Evolutionary conservation across 1,140 invertebrate species (phyloP), one percentile per base, ranked within the genome.

Genomic region (Papilio xuthus): DNA sequence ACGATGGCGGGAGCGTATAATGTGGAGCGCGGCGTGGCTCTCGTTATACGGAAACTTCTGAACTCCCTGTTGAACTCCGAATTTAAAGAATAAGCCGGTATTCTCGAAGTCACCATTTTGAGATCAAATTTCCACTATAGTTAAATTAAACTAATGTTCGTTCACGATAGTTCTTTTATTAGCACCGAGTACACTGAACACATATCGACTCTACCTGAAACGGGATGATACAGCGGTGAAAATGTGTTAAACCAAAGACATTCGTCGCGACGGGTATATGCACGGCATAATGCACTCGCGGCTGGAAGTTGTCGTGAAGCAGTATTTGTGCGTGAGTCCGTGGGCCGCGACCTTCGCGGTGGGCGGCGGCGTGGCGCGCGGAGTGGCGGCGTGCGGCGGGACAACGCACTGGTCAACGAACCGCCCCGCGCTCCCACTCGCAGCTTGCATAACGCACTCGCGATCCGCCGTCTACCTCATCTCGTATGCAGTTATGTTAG

Each of bases 31-130:
- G 92, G 92, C 78, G 92, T 94, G 56, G 92, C 92, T 84, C 93
- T 86, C 79, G 93, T 92, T 85, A 93, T 93, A 75, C 94, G 91
- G 88, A 94, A 94, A 92, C 94, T 94, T 90, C 94, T 92, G 87
- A 94, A 94, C 91, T 94, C 94, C 86, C 94, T 92, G 91, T 94
- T 94, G 90, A 94, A 94, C 89, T 94, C 94, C 86, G 91, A 92
- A 91, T 94, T 94, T 69, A 94, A 86, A 89, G 93, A 94, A 93
- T 94, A 94, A 87, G 93, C 93, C 79, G 94, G 94, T 91, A 94
- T 94, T 87, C 94, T 94, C 89, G 94, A 94, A 88, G 94, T 94
- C 88, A 94, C 94, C 94, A 94, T 94, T 92, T 92, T 94, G 92
- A 94, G 92, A 93, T 94, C 92, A 91, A 93, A 89, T 89, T 94